phyloP scores from a whole-genome alignment of 2,888 invertebrate genomes.

The Girardia tigrina region DNA sequence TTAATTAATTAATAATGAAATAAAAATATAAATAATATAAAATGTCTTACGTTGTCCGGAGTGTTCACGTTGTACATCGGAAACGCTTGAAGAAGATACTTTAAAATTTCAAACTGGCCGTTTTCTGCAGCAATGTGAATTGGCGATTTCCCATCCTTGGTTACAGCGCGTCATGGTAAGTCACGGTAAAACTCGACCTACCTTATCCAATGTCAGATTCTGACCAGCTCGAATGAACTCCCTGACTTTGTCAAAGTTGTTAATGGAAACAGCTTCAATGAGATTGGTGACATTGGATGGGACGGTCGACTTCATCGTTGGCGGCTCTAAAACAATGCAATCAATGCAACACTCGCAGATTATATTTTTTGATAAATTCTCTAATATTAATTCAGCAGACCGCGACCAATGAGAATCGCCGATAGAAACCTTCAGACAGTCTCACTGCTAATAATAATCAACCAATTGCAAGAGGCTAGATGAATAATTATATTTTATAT shows the following conservation, averaged over 20 bases:
- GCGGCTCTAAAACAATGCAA: not conserved
- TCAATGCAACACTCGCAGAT: not conserved
- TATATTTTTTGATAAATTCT: not conserved
- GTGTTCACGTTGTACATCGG: slow-evolving; percentile 1
- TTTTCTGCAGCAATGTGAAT: slow-evolving; percentile 17
- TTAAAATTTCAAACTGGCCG: not conserved
- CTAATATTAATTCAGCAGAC: not conserved
- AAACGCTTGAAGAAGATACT: not conserved
- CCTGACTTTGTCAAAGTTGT: not conserved
- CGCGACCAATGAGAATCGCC: not conserved
- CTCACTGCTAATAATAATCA: not conserved
- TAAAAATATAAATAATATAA: no score
- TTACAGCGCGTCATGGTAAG: not conserved
- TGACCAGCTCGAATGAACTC: not conserved
- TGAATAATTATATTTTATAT: no score
- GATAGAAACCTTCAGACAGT: not conserved
- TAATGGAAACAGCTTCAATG: not conserved
- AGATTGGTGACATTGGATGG: not conserved
- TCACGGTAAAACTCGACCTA: not conserved
- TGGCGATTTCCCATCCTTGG: not conserved
- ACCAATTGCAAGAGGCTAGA: not conserved
- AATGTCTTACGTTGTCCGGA: not conserved
- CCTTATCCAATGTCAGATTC: not conserved
- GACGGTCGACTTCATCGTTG: not conserved
- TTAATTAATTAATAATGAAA: no score